Conservation (phyloP, 2,888 invertebrate genomes). For the Eudasyphora cyanicolor region DNA sequence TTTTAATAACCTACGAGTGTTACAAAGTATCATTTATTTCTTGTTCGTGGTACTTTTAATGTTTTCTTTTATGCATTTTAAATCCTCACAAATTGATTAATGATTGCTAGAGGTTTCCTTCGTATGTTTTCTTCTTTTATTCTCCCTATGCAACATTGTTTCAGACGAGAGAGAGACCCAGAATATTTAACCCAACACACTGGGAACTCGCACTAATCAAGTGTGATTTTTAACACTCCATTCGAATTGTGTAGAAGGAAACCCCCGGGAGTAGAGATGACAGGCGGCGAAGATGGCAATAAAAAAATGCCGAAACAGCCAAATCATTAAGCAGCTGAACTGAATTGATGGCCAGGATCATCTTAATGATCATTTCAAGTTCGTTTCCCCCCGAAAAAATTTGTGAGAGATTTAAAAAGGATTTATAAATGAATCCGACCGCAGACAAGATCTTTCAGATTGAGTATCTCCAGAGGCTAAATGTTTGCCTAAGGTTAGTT, state of each 20-base stretch:
- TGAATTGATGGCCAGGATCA: not conserved
- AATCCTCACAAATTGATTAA: slow-evolving; percentile 60
- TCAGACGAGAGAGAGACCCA: not conserved
- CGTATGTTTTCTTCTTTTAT: not conserved
- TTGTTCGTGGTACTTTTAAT: slow-evolving; percentile 33
- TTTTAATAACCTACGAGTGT: slow-evolving; percentile 49
- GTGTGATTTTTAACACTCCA: slow-evolving; percentile 62
- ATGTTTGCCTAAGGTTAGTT: not conserved
- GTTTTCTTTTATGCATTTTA: slow-evolving; percentile 13
- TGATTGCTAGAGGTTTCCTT: slow-evolving; percentile 49
- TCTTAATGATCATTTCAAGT: slow-evolving; percentile 7
- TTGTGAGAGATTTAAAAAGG: slow-evolving; percentile 28
- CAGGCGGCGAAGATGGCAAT: not conserved
- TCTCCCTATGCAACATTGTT: slow-evolving; percentile 13
- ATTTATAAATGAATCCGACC: slow-evolving; percentile 34
- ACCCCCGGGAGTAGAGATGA: not conserved
- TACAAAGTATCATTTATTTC: slow-evolving; percentile 61
- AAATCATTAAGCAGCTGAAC: slow-evolving; percentile 59
- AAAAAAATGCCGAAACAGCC: slow-evolving; percentile 3
- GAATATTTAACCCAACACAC: not conserved
- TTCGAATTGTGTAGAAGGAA: not conserved
- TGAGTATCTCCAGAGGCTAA: not conserved
- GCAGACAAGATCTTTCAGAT: slow-evolving; percentile 12
- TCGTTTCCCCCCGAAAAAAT: not conserved
- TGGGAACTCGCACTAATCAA: slow-evolving; percentile 49